Evolutionary conservation across 2,797 vertebrate genomes (phyloP), one percentile per base, ranked within the genome.

Genomic region (Anabas testudineus): DNA sequence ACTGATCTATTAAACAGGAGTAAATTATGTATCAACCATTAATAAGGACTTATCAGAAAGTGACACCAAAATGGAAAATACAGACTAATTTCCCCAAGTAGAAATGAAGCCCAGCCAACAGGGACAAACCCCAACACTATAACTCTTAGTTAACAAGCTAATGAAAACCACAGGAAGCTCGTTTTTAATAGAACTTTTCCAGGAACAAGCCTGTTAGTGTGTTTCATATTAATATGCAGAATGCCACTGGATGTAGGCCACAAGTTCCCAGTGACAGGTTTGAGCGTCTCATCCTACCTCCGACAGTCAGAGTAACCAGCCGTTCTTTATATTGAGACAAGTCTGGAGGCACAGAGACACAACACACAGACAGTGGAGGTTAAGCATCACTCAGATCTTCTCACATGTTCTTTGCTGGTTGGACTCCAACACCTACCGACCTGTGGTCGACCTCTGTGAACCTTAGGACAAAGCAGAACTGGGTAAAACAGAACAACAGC

Each of bases 401-500:
- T 60, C 55, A 60, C 48, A 54, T 56, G 19, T 34, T 73, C 36
- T 56, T 53, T 72, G 0, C 46, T 18, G 21, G 5, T 28, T 10
- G 16, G 32, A 42, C 21, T 45, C 26, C 2, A 14, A 37, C 55
- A 8, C 8, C 36, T 39, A 39, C 15, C 0, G 26, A 70, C 62
- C 63, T 34, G 2, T 54, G 75, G 60, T 78, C 36, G 3, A 47
- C 75, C 67, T 49, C 42, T 55, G 68, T 60, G 62, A 78, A 34
- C 63, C 70, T 65, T 69, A 0, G 67, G 21, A 81, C 77, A 78
- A 72, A 67, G 68, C 43, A 21, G 22, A 65, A n/a, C 55, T 18
- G 22, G 2, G 55, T 59, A 42, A 73, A 13, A 32, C 5, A 7
- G 19, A 67, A 89, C 80, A 87, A 86, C 42, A 3, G 9, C 21